phyloP scores from a whole-genome alignment of 2,113 vertebrate genomes.

The Micronycteris hirsuta region DNA sequence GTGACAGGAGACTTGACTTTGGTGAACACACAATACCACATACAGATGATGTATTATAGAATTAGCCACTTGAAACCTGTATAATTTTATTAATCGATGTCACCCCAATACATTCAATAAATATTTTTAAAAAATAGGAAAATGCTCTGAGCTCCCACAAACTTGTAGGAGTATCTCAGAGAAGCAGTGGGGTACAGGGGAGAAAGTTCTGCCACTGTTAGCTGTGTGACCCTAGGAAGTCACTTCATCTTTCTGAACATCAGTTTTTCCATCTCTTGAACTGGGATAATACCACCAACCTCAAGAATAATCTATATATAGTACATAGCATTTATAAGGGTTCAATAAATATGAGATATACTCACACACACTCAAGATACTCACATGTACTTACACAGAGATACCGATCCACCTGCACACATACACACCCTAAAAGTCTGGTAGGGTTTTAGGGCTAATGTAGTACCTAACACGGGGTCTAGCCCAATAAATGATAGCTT shows the following conservation, averaged over 20 bases:
- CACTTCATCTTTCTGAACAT: background rate
- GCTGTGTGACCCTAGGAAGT: background rate
- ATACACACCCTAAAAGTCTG: background rate
- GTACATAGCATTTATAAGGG: background rate
- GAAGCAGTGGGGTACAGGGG: background rate
- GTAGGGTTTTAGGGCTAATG: background rate
- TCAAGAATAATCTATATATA: constrained; percentile 7
- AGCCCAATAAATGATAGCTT: background rate
- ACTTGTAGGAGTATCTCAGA: background rate
- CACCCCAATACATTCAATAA: background rate
- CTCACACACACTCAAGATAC: background rate
- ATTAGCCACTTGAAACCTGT: background rate
- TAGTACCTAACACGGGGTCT: background rate
- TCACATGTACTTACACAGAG: background rate
- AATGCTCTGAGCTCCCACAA: background rate
- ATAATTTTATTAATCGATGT: background rate
- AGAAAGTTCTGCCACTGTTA: background rate
- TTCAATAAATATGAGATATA: background rate
- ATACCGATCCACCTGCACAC: background rate
- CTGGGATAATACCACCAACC: background rate
- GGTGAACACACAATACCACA: background rate
- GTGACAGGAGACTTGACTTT: background rate
- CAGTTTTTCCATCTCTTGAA: constrained; percentile 22
- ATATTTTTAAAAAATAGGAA: background rate
- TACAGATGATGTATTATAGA: background rate